A percentile compares a stretch with the other conserved stretches of the same genome.
Conservation (phyloP, 1,140 invertebrate genomes). For the Papilio helenus region DNA sequence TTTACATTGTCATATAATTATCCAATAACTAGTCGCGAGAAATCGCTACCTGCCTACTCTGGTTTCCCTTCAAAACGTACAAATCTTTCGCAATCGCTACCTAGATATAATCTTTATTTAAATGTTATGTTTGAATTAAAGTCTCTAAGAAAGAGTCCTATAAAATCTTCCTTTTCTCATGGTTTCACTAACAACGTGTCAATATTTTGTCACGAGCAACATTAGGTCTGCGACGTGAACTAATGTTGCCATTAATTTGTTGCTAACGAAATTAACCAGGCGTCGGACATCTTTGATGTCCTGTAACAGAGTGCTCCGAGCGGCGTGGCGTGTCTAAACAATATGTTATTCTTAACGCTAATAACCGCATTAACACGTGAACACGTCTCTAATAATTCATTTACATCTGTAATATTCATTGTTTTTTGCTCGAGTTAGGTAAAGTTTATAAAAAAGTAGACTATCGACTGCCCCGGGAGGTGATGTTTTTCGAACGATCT, state of each 20-base stretch:
- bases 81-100: no score
- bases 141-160: not conserved
- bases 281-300: conserved; percentile 66
- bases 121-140: not conserved
- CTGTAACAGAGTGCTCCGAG: conserved; percentile 56
- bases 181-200: conserved; percentile 55
- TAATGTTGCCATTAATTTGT: conserved; percentile 78
- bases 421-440: not conserved
- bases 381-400: conserved; percentile 18
- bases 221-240: conserved; percentile 67
- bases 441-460: not conserved
- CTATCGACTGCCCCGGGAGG: no score
- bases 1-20: no score
- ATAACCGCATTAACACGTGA: conserved; percentile 42
- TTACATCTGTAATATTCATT: not conserved
- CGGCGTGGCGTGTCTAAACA: conserved; percentile 56
- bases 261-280: conserved; percentile 75
- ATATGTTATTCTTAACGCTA: conserved; percentile 54
- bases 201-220: conserved; percentile 81
- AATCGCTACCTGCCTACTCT: not conserved
- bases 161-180: not conserved
- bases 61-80: no score
- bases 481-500: no score
- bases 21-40: no score
- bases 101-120: no score